phyloP scores from a whole-genome alignment of 2,888 invertebrate genomes.

The Andrena bicolor region DNA sequence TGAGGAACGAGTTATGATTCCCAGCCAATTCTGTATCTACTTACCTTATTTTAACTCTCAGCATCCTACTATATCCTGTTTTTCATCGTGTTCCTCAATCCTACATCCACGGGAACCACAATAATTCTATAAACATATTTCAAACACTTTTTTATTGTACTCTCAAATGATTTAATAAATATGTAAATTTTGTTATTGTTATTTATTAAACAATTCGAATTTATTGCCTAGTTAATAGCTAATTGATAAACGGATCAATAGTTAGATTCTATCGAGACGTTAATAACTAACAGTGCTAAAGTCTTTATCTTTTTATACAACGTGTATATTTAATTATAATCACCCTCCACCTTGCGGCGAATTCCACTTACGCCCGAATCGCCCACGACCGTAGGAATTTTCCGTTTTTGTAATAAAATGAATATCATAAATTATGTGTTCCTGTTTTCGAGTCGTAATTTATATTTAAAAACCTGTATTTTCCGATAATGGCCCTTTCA shows the following conservation, averaged over 20 bases:
- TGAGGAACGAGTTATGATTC: constrained; percentile 6
- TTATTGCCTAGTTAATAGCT: neutral
- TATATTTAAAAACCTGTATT: too few species aligned
- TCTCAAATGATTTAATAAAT: constrained; percentile 47
- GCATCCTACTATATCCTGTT: neutral
- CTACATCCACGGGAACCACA: neutral
- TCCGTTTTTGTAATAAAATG: too few species aligned
- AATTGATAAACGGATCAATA: neutral
- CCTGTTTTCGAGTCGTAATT: too few species aligned
- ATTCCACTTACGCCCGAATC: too few species aligned
- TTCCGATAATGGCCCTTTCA: too few species aligned
- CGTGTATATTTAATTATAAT: neutral
- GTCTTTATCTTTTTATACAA: constrained; percentile 21
- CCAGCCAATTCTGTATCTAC: neutral
- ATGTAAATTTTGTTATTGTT: constrained; percentile 31
- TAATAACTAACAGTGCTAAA: neutral
- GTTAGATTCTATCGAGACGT: neutral
- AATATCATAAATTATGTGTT: too few species aligned
- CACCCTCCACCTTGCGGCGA: neutral
- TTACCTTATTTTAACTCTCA: neutral
- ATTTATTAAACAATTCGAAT: constrained; percentile 16
- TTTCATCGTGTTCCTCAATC: neutral
- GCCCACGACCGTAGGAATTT: too few species aligned
- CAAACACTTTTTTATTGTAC: constrained; percentile 23
- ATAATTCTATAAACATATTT: constrained; percentile 19